Evolutionary conservation across 2,797 vertebrate genomes (phyloP).

Genomic region (Pitangus sulphuratus): DNA sequence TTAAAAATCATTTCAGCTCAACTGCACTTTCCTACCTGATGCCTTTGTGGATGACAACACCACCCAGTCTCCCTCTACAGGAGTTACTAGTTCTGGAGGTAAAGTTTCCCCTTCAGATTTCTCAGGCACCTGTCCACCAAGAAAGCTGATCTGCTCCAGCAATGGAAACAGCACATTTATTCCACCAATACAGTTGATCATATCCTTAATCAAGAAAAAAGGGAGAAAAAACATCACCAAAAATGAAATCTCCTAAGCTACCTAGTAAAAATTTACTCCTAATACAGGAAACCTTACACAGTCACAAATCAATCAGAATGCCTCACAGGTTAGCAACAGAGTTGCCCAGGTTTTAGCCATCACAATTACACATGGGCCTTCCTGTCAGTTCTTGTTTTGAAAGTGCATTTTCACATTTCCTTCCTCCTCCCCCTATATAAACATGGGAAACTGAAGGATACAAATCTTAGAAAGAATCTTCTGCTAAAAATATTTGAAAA

Average conservation of each 20-base stretch:
- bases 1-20: background rate
- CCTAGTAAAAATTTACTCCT: accelerated
- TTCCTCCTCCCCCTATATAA: background rate
- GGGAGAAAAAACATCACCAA: background rate
- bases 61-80: constrained; percentile 90
- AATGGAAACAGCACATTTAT: constrained; percentile 90
- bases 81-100: constrained; percentile 83
- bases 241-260: background rate
- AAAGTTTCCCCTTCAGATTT: constrained; percentile 71
- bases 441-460: background rate
- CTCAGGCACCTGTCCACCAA: constrained; percentile 75
- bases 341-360: background rate
- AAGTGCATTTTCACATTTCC: background rate
- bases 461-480: background rate
- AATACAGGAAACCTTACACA: background rate
- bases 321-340: background rate
- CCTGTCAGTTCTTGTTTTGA: background rate
- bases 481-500: background rate
- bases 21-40: constrained; percentile 82
- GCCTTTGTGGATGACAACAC: constrained; percentile 89
- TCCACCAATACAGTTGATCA: constrained; percentile 95
- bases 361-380: background rate
- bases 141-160: constrained; percentile 88
- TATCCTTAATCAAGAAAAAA: constrained; percentile 80
- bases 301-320: background rate